phyloP scores from a whole-genome alignment of 2,113 vertebrate genomes.

The Cathartes aura region DNA sequence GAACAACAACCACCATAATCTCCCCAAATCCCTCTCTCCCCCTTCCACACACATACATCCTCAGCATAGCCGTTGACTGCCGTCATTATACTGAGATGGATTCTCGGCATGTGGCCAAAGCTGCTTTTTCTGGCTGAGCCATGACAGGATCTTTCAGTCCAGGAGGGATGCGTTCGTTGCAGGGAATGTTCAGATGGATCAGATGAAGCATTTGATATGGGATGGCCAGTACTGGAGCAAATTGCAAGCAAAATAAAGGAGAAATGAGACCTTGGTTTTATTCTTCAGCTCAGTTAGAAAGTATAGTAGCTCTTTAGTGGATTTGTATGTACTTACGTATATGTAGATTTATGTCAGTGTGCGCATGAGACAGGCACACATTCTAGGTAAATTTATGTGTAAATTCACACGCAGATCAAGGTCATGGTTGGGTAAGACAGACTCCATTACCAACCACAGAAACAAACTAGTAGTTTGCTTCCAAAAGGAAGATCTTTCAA shows the following conservation, averaged over 20 bases:
- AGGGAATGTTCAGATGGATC: background rate
- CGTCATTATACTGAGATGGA: background rate
- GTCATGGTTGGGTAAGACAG: background rate
- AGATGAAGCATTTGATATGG: background rate
- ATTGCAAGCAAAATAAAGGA: background rate
- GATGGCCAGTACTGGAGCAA: background rate
- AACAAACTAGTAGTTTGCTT: background rate
- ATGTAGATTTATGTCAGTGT: background rate
- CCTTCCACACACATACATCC: background rate
- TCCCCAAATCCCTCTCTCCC: background rate
- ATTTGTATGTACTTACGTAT: background rate
- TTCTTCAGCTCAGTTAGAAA: background rate
- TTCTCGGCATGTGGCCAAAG: conserved; percentile 16
- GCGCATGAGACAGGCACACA: background rate
- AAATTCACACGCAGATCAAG: conserved; percentile 14
- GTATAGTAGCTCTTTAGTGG: background rate
- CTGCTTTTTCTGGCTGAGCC: conserved; percentile 25
- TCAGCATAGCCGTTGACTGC: background rate
- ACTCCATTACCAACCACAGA: background rate
- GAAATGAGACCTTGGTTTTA: background rate
- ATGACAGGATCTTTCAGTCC: background rate
- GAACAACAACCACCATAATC: background rate
- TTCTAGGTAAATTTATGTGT: background rate
- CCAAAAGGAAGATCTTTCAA: background rate
- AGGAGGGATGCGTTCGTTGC: background rate